Evolutionary conservation across 2,113 vertebrate genomes (phyloP).

Genomic region (Zootoca vivipara): DNA sequence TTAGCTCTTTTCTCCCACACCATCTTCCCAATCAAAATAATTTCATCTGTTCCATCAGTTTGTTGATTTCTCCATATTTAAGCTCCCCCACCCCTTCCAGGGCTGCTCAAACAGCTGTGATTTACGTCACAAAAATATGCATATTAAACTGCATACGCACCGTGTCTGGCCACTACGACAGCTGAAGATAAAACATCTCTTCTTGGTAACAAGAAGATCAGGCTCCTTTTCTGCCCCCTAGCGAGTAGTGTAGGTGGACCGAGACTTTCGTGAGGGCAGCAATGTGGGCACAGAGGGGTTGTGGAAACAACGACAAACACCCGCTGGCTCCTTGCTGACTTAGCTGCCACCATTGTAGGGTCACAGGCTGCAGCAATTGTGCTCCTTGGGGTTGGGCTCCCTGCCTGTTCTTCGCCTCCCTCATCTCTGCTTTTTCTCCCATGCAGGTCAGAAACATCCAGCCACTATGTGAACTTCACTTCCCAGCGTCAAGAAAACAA

Average conservation of each 20-base stretch:
- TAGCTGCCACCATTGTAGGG: not conserved
- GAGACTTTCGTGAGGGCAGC: not conserved
- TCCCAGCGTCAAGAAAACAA: not conserved
- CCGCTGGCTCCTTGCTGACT: not conserved
- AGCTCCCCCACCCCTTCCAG: not conserved
- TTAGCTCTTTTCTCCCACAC: not conserved
- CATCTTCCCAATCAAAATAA: not conserved
- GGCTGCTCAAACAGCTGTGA: no score
- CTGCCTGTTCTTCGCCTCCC: not conserved
- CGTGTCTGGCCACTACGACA: no score
- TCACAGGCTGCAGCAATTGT: not conserved
- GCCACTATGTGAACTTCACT: not conserved
- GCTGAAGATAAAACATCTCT: not conserved
- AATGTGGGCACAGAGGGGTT: not conserved
- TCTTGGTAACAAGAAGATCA: not conserved
- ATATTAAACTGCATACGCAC: no score
- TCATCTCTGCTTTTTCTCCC: not conserved
- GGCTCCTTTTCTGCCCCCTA: no score
- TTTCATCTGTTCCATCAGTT: not conserved
- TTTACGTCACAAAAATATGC: no score
- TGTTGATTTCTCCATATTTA: not conserved
- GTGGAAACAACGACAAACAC: not conserved
- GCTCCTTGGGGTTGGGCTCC: not conserved
- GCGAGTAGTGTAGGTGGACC: not conserved
- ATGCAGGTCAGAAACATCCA: constrained; percentile 5